Evolutionary conservation across 1,140 invertebrate genomes (phyloP), one percentile per base, ranked within the genome.

Genomic region (Thalassaphorura encarpata): DNA sequence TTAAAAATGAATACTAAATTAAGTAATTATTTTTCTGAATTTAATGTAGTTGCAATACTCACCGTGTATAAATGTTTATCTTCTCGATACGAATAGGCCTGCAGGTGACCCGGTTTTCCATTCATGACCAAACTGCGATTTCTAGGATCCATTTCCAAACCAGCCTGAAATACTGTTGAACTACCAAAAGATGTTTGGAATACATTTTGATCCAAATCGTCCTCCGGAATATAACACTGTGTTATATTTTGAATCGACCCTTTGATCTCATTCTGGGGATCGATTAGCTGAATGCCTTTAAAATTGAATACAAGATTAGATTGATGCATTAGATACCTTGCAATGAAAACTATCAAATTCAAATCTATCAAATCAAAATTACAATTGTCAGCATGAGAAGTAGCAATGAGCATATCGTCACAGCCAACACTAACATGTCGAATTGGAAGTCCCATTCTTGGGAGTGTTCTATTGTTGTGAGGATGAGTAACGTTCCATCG

Each of bases 41-140:
- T 18, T 56, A 58, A 45, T 46, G 8, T 13, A 56, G 29, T 16
- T 19, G 33, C 13, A 27, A 19, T 45, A 75, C 78, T 79, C 71
- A 88, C 84, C 77, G 84, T 85, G 65, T 81, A 88, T 0, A 89
- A 67, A 51, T 87, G 74, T 63, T 71, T 80, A 64, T 81, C 81
- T 4, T 76, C 77, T 49, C 76, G 71, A 1, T 81, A 75, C 46
- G 80, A 80, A 68, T 82, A 89, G 73, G 89, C 89, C 70, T 92
- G 88, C 39, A 91, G 70, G 66, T 87, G 81, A 24, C 88, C 88
- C 1, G 79, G 75, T 62, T 79, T 76, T 33, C 86, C 85, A 72
- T 89, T 91, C 41, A 85, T 71, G 8, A 89, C 78, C 16, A 90
- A 67, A 39, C 80, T 74, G 58, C 79, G 75, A 0, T 79, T 80